Evolutionary conservation across 1,140 invertebrate species (phyloP), one percentile per base, ranked within the genome.

Genomic region (Drosophila willistoni): DNA sequence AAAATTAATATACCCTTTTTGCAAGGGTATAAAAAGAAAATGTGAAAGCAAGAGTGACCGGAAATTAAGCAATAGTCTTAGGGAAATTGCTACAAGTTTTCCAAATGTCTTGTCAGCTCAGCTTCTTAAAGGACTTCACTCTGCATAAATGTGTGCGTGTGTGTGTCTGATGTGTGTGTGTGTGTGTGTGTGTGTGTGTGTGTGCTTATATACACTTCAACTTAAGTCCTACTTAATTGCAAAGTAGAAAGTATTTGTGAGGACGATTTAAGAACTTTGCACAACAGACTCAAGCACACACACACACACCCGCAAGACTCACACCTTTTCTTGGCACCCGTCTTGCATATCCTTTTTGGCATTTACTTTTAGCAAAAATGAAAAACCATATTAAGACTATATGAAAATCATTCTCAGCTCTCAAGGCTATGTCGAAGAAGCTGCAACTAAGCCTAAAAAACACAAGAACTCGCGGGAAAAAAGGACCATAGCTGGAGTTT

Each of bases 31-130:
- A 87, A 83, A 87, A 89, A 86, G 83, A 83, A 87, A 83, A 83
- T 83, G 59, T 74, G 69, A 89, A 71, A 68, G 83, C 72, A 80
- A 76, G 77, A 87, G 87, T 90, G 87, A 90, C 87, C 87, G 87
- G 87, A 90, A 89, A 89, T 89, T 89, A 90, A 90, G 84, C 84
- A 90, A 90, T 79, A 85, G 85, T 90, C 85, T 89, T 89, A 89
- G 90, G 84, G 81, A 90, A 89, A 89, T 89, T 89, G 85, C 83
- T 80, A 83, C 81, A 77, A 89, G 71, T 74, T 81, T 87, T 73
- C 70, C 65, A 79, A 89, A 80, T 85, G 79, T 69, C 71, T 79
- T 85, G 77, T 83, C 62, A 36, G 34, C 81, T 73, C 55, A 17
- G 39, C 51, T 57, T 67, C 64, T 65, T 63, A 60, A 69, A 66